These are phyloP conservation scores for Isichthys henryi DNA, from an alignment of 2,113 vertebrate species.

Conservation along the genomic window DNA sequence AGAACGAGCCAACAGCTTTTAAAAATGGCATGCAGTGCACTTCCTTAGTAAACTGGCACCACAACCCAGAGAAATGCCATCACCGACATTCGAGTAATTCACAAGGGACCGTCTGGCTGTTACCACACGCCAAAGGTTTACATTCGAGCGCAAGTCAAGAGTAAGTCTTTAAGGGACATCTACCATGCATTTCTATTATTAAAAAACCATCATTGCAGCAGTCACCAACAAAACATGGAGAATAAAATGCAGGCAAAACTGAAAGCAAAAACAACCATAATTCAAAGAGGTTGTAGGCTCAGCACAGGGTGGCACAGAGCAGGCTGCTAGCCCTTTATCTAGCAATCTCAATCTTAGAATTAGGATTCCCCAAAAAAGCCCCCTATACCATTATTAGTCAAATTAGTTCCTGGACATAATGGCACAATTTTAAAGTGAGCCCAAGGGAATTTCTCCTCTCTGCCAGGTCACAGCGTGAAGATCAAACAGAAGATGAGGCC, in stretches of 20 bases:
- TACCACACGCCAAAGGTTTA: not conserved
- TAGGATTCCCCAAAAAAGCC: not conserved
- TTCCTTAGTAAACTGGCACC: conserved; percentile 1
- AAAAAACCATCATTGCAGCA: not conserved
- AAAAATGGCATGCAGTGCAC: not conserved
- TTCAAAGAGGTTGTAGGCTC: not conserved
- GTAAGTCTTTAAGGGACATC: not conserved
- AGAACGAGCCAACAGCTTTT: not conserved
- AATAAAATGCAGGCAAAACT: not conserved
- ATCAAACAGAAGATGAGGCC: not conserved
- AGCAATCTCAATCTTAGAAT: not conserved
- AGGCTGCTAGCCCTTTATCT: not conserved
- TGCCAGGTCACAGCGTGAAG: not conserved
- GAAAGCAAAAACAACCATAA: not conserved
- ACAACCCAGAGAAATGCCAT: not conserved
- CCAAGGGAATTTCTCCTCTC: not conserved
- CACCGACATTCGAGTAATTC: not conserved
- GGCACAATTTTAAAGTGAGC: not conserved
- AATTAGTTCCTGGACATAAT: not conserved
- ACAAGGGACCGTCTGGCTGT: not conserved
- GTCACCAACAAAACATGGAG: not conserved
- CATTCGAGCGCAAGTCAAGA: not conserved
- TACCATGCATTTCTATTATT: not conserved
- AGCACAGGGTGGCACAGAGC: not conserved
- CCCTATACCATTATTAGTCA: not conserved